Percentiles rank a stretch among this genome's conserved stretches.
phyloP scores from a whole-genome alignment of 2,888 invertebrate species.

The Amorpha juglandis region DNA sequence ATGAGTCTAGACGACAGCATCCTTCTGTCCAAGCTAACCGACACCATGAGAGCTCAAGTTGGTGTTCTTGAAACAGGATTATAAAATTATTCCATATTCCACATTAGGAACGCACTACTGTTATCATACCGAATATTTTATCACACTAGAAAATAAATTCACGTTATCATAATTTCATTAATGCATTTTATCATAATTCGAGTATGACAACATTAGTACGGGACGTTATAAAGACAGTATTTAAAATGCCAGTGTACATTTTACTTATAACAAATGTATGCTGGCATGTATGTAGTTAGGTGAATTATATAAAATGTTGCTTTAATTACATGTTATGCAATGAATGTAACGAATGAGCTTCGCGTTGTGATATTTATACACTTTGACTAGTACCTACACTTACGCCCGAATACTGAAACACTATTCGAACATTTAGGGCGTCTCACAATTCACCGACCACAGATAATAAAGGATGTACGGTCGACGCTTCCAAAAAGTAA shows the following conservation, averaged over 20 bases:
- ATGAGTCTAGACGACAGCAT: slow-evolving; percentile 88
- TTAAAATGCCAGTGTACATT: slow-evolving; percentile 38
- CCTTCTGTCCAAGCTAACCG: slow-evolving; percentile 88
- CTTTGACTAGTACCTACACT: slow-evolving; percentile 1
- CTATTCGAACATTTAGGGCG: no score
- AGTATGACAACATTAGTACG: neutral
- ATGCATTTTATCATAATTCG: neutral
- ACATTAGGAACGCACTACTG: neutral
- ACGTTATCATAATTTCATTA: neutral
- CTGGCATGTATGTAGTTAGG: slow-evolving; percentile 8
- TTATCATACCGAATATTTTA: neutral
- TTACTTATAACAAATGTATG: slow-evolving; percentile 13
- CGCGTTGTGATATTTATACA: slow-evolving; percentile 28
- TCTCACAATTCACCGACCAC: no score
- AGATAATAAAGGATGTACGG: no score
- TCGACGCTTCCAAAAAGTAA: no score
- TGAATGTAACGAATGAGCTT: slow-evolving; percentile 30
- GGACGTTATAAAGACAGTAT: slow-evolving; percentile 23
- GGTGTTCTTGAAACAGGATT: slow-evolving; percentile 77
- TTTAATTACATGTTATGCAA: slow-evolving; percentile 7
- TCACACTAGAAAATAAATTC: neutral
- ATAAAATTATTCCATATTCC: slow-evolving; percentile 28
- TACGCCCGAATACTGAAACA: no score
- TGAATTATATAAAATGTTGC: slow-evolving; percentile 16
- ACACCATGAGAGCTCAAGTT: slow-evolving; percentile 88